phyloP scores from a whole-genome alignment of 2,113 vertebrate genomes.

The Onychorhynchus coronatus region DNA sequence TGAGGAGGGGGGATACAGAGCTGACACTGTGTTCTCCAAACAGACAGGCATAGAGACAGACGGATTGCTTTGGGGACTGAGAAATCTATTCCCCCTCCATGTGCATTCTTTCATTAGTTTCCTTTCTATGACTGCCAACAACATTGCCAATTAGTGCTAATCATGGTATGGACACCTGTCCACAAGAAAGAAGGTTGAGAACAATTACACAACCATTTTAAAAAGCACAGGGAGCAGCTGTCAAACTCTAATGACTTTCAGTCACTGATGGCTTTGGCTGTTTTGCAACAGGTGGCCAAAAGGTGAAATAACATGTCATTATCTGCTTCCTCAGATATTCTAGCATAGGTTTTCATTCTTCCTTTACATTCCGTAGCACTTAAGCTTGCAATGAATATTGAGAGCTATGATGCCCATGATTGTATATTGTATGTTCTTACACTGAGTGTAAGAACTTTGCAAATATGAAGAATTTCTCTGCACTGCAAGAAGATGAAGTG shows the following conservation, averaged over 20 bases:
- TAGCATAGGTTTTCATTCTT: background rate
- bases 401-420: background rate
- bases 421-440: background rate
- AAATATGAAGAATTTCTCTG: background rate
- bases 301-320: conserved; percentile 8
- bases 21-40: background rate
- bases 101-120: conserved; percentile 26
- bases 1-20: background rate
- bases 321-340: background rate
- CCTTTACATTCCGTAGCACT: background rate
- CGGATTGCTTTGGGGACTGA: background rate
- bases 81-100: background rate
- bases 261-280: background rate
- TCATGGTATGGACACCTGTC: conserved; percentile 61
- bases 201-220: conserved; percentile 44
- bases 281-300: conserved; percentile 31
- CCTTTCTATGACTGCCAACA: conserved; percentile 31
- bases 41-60: background rate
- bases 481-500: background rate
- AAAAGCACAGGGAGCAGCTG: conserved; percentile 44
- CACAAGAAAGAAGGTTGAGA: conserved; percentile 21
- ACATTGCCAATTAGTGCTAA: conserved; percentile 50
- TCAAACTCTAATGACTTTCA: conserved; percentile 38
- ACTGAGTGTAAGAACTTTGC: background rate
- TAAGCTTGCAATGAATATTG: background rate